phyloP scores from a whole-genome alignment of 2,888 invertebrate genomes.

The Zonitis immaculata region DNA sequence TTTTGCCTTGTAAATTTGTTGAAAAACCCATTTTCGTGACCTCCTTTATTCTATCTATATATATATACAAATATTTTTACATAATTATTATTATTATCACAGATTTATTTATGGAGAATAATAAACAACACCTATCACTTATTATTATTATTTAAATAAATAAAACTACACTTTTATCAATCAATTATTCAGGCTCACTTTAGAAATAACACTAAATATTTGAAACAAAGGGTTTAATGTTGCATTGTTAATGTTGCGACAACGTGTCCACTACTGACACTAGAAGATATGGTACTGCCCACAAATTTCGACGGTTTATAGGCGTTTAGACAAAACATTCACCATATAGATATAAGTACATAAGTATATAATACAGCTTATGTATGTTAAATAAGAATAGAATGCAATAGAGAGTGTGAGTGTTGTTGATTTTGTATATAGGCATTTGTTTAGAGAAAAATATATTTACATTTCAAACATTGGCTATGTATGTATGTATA shows the following conservation, averaged over 20 bases:
- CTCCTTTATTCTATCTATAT: too few species aligned
- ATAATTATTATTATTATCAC: too few species aligned
- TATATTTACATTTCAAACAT: too few species aligned
- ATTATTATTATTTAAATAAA: too few species aligned
- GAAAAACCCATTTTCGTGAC: slow-evolving; percentile 71
- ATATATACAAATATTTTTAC: too few species aligned
- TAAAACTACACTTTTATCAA: too few species aligned
- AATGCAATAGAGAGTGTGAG: neutral
- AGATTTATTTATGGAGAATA: too few species aligned
- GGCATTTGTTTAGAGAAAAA: too few species aligned
- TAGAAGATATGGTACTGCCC: slow-evolving; percentile 10
- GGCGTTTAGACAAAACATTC: slow-evolving; percentile 13
- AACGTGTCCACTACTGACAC: slow-evolving; percentile 10
- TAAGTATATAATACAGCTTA: too few species aligned
- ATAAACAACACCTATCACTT: too few species aligned
- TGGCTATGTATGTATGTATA: too few species aligned
- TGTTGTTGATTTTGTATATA: neutral
- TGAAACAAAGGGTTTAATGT: neutral
- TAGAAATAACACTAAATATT: neutral
- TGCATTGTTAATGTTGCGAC: slow-evolving; percentile 1
- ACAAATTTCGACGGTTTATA: slow-evolving; percentile 6
- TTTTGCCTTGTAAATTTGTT: slow-evolving; percentile 77
- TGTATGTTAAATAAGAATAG: neutral
- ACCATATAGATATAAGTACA: slow-evolving; percentile 6
- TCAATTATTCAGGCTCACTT: neutral